phyloP scores from a whole-genome alignment of 2,797 vertebrate species.

The Rachycentron canadum region DNA sequence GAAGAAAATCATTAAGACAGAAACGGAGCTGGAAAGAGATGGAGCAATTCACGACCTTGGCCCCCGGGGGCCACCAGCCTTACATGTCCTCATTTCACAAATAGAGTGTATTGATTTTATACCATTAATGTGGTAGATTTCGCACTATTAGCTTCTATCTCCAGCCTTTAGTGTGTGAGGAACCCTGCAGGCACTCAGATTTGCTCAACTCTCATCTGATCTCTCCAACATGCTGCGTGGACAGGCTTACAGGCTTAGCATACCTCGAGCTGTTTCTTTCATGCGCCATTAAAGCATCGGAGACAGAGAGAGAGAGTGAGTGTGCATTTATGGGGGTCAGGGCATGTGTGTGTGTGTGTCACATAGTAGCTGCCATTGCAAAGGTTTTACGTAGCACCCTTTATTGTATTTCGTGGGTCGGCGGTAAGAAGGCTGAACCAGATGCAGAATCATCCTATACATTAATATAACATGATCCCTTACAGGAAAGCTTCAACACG shows the following conservation, averaged over 20 bases:
- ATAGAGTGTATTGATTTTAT: constrained; percentile 76
- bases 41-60: constrained; percentile 57
- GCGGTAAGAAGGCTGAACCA: constrained; percentile 87
- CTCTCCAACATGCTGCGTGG: constrained; percentile 50
- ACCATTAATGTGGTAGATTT: constrained; percentile 71
- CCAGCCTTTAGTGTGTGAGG: constrained; percentile 41
- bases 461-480: constrained; percentile 87
- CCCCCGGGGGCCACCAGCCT: constrained; percentile 48
- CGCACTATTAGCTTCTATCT: constrained; percentile 64
- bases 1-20: constrained; percentile 53
- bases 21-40: constrained; percentile 42
- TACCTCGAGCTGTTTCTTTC: constrained; percentile 69
- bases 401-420: constrained; percentile 85
- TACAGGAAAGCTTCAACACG: constrained; percentile 87
- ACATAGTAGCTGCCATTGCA: constrained; percentile 51
- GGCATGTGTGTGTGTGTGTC: constrained; percentile 32
- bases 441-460: constrained; percentile 88
- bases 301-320: constrained; percentile 25
- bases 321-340: constrained; percentile 54
- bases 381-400: constrained; percentile 79
- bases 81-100: constrained; percentile 70
- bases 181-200: constrained; percentile 58
- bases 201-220: constrained; percentile 69
- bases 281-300: constrained; percentile 64
- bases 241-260: constrained; percentile 62